These are phyloP conservation scores for Lepus townsendii DNA, from an alignment of 2,797 vertebrate genomes.

Conservation along the genomic window DNA sequence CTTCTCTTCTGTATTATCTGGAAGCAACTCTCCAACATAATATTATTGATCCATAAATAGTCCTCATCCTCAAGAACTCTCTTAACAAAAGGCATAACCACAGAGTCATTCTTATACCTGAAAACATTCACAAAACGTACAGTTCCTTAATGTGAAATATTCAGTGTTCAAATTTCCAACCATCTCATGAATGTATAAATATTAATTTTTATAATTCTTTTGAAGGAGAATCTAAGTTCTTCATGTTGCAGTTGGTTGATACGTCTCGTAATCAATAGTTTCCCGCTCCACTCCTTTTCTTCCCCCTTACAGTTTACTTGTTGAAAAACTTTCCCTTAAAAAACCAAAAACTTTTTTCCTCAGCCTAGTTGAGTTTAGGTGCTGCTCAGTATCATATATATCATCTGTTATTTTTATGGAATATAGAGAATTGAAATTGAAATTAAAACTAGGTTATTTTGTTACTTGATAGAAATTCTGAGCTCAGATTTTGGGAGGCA, in stretches of 20 bases:
- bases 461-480: constrained; percentile 32
- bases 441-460: constrained; percentile 27
- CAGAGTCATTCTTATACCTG: not conserved
- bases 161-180: constrained; percentile 15
- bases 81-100: not conserved
- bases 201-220: not conserved
- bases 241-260: not conserved
- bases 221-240: not conserved
- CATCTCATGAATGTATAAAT: not conserved
- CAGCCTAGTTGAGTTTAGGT: not conserved
- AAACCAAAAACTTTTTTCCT: not conserved
- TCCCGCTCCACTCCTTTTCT: not conserved
- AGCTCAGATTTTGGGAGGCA: not conserved
- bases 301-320: constrained; percentile 7
- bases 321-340: constrained; percentile 39
- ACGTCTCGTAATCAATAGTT: not conserved
- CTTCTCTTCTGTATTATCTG: not conserved
- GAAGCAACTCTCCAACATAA: not conserved
- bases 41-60: not conserved
- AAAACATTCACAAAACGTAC: not conserved
- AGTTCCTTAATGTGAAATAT: not conserved
- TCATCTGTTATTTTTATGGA: not conserved
- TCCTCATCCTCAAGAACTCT: constrained; percentile 31
- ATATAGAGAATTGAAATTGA: constrained; percentile 3
- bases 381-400: not conserved